Evolutionary conservation across 2,113 vertebrate species (phyloP).

Genomic region (Semicossyphus pulcher): DNA sequence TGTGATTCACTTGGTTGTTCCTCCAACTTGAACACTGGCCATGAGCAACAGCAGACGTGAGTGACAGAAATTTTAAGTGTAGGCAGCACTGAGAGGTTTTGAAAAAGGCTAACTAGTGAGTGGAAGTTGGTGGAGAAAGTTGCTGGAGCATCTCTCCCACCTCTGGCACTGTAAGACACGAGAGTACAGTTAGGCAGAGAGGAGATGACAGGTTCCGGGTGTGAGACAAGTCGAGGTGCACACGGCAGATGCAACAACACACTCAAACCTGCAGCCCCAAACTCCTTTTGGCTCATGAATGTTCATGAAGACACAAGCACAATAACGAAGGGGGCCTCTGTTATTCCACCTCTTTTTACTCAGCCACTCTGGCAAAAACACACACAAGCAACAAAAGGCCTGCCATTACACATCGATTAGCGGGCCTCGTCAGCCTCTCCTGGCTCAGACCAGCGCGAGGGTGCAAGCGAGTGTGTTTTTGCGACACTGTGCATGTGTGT

Average conservation of each 20-base stretch:
- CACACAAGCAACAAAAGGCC: constrained; percentile 19
- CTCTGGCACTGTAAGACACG: background rate
- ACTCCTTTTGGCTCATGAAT: background rate
- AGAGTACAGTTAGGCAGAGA: constrained; percentile 3
- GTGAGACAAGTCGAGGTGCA: background rate
- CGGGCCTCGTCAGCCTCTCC: constrained; percentile 20
- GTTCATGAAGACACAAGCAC: background rate
- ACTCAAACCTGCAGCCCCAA: background rate
- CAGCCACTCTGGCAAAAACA: constrained; percentile 9
- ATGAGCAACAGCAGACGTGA: background rate
- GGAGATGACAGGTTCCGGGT: background rate
- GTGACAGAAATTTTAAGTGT: background rate
- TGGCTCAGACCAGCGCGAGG: background rate
- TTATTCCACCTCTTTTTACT: constrained; percentile 21
- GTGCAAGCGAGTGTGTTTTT: constrained; percentile 2
- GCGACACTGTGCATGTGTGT: background rate
- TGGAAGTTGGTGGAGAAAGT: background rate
- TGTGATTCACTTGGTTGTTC: background rate
- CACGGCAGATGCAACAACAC: background rate
- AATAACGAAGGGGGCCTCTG: background rate
- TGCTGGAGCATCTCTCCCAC: background rate
- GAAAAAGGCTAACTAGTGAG: background rate
- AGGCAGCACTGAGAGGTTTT: background rate
- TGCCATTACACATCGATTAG: constrained; percentile 49
- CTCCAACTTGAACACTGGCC: background rate